A percentile compares a stretch with the other conserved stretches of the same genome.
Conservation (phyloP, 2,113 vertebrate species). For the Romanogobio albipinnatus region DNA sequence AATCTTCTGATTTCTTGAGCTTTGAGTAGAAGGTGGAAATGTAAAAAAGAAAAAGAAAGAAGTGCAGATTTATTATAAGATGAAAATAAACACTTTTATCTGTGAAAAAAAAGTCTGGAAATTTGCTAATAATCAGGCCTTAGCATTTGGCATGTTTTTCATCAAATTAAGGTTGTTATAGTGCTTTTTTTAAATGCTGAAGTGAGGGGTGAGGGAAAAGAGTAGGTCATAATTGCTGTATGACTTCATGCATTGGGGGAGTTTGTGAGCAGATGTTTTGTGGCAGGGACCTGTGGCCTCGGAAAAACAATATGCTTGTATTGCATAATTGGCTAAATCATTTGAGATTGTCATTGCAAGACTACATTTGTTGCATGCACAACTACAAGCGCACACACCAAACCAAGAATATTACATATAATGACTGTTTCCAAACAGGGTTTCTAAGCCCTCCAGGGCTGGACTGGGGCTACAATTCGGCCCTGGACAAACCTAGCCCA, state of each 20-base stretch:
- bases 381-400: neutral
- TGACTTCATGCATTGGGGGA: slow-evolving; percentile 1
- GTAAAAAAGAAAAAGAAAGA: neutral
- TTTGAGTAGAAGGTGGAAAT: slow-evolving; percentile 5
- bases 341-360: slow-evolving; percentile 28
- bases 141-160: neutral
- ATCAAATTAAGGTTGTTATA: slow-evolving; percentile 18
- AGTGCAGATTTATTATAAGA: neutral
- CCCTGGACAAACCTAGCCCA: no score
- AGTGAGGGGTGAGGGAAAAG: neutral
- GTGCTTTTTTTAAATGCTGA: slow-evolving; percentile 15
- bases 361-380: neutral
- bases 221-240: slow-evolving; percentile 4
- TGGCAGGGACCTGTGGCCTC: slow-evolving; percentile 1
- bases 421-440: neutral
- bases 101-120: slow-evolving; percentile 23
- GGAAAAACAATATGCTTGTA: slow-evolving; percentile 35
- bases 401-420: neutral
- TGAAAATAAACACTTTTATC: slow-evolving; percentile 34
- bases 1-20: slow-evolving; percentile 17
- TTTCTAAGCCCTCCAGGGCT: neutral
- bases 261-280: slow-evolving; percentile 20
- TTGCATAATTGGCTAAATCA: slow-evolving; percentile 59
- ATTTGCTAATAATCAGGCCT: neutral
- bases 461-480: no score